Evolutionary conservation across 2,888 invertebrate genomes (phyloP), one percentile per base, ranked within the genome.

Genomic region (Neoscelio sp.): DNA sequence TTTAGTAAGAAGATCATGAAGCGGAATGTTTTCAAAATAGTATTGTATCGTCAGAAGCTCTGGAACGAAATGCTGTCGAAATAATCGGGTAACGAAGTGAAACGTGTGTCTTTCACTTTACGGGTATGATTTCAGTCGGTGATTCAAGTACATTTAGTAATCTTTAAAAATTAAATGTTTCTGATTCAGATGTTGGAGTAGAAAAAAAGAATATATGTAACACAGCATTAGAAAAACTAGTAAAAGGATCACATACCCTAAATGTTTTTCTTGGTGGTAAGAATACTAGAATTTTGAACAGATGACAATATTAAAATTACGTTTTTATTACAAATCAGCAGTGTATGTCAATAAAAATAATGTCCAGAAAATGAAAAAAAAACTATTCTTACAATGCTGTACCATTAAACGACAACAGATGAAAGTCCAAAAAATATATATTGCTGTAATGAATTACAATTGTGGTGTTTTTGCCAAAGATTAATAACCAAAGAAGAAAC

Each of bases 391-490:
- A 23, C 44, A 18, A 44, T 23, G 6, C n/a, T 44, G 8, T 44
- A 44, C 10, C 44, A 44, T 44, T 44, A n/a, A 15, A 20, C 20
- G 10, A 20, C 44, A 23, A 44, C 44, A 10, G 44, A 44, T 17
- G 7, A 48, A 8, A 48, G 12, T 10, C 28, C 48, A 12, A 26
- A 26, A 8, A 12, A 48, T 12, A 10, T 33, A 2, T 1, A 33
- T 33, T 28, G 42, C 17, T n/a, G 8, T 42, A 18, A n/a, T 18
- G 33, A n/a, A 33, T 33, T 33, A 33, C 33, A 33, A 2, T 46
- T 13, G 12, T 28, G 28, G 28, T 50, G 50, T 15, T 50, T 50
- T 18, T 50, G 7, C 30, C 50, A 50, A 30, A 50, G 30, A 50
- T 28, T 17, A 2, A 8, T 48, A 26, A 28, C 48, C 8, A 50